Base-by-base conservation (phyloP, 2,797 vertebrate genomes). In the Heliangelus exortis region DNA sequence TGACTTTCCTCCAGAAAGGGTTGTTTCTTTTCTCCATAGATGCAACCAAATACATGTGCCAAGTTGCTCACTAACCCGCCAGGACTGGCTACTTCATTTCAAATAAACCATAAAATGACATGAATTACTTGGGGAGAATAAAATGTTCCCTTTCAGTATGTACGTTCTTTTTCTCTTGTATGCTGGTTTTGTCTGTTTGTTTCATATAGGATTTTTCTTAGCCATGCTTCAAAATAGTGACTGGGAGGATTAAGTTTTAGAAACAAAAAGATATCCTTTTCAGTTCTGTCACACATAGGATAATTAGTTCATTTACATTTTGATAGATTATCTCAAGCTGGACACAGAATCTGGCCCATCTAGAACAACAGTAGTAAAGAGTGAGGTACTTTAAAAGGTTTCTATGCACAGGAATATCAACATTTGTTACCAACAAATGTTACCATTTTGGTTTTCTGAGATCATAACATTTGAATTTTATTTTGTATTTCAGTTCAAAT, bases 41-140 rank as follows among this genome's bases (percentile, higher is more conserved):
- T 91, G 87, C 76, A 95, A 92, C 58, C 0, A 0, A 84, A 77
- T 19, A 31, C 50, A 55, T 39, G 84, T 86, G 91, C 94, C 92
- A 95, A 96, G 82, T 57, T 79, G 68, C 53, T 88, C 77, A 74
- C 76, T 89, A 66, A 59, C 87, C 89, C 2, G 31, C 93, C 91
- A 96, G 94, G 69, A 86, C 65, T 34, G 87, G 89, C 94, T 92
- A 93, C 84, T 95, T 96, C 84, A 93, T 89, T 96, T 95, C 72
- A 95, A 95, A 94, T 90, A 96, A 95, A 91, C 79, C 87, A 93
- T 95, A 86, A 96, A 95, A 93, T 87, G 89, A 82, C 91, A 91
- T 67, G 33, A 86, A 92, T 92, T 94, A 90, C 85, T 92, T 74
- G 53, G 41, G 89, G 63, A 92, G 85, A 96, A 96, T 86, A 96